Evolutionary conservation across 2,888 invertebrate genomes (phyloP), one percentile per base, ranked within the genome.

Genomic region (Aspidapion aeneum): DNA sequence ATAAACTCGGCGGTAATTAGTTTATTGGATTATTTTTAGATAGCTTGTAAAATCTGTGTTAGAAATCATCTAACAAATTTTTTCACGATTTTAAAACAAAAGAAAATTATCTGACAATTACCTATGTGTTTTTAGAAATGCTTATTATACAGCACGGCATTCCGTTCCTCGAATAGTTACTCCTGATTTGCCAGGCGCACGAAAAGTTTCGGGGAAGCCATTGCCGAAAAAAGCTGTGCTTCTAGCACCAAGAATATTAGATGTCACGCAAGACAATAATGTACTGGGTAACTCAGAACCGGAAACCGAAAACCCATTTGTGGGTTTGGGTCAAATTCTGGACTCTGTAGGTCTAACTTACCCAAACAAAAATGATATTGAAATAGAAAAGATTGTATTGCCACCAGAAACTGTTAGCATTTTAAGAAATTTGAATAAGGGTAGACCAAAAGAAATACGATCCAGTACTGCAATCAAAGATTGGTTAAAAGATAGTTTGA

Each of bases 321-420:
- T 80, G 5, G 72, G 71, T 22, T 64, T 78, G 64, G 76, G 77
- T 2, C 68, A 77, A 21, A 67, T 80, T 2, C 68, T 77, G 68
- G 77, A 79, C 63, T 76, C 78, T 9, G 70, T 78, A 12, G 79
- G 79, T 12, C 54, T 79, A 1, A 74, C 78, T 1, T 75, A 77
- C 60, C 77, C 79, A 1, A 65, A 75, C 21, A 56, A 64, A 16
- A 61, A 67, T 20, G 66, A 70, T 50, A 60, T 74, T 1, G 71
- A 70, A 22, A 64, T 72, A 21, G 67, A 72, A 56, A 71, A 73
- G 63, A 72, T 75, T 12, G 59, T 65, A 22, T 63, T 72, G 21
- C 63, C 65, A 54, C 68, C 71, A 5, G 63, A 22, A 55, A 35
- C 18, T 21, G 20, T 55, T 5, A 18, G 12, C 2, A 22, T 52